Base-by-base conservation (phyloP, 2,888 invertebrate species). In the Odontomyia ornata region DNA sequence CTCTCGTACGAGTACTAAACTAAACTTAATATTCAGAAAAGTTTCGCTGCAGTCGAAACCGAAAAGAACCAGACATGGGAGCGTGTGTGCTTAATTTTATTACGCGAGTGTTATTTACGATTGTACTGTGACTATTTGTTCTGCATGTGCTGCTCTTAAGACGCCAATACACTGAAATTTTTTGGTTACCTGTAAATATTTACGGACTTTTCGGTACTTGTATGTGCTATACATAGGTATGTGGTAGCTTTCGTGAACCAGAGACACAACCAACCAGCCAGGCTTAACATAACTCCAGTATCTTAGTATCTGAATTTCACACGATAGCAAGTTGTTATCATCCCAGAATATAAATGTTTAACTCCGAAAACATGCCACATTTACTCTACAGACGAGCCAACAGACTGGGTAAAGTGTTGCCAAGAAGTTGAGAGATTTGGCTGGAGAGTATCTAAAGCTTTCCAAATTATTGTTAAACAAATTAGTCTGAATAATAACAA, bases 291-390 rank as follows among this genome's bases (percentile, higher is more conserved):
- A 52, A 52, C 18, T 3, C 36, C 36, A 36, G 52, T 52, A 52
- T 52, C 52, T 18, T 4, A 9, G 25, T 64, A 64, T 64, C 64
- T 64, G 64, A 64, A 30, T 64, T 64, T 64, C 64, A 28, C 27
- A 64, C 30, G 64, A 64, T 64, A 64, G n/a, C 64, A 64, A 64
- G n/a, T 64, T n/a, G 28, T 28, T 30, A 64, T 64, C 64, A 64
- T 15, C 28, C 28, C 64, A 25, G 30, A 64, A 64, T 64, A 30
- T 64, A 64, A 64, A 64, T 28, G 28, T 1, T 64, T 64, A 28
- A 18, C 30, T 64, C 30, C 64, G n/a, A 64, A 28, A 64, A 64
- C 64, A 64, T 64, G 13, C 30, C 25, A 5, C 60, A 25, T 60
- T 60, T 25, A 60, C 23, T 60, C 23, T 60, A 60, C 11, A 4